Base-by-base conservation (phyloP, 2,888 invertebrate genomes). In the Lasioglossum pauxillum region DNA sequence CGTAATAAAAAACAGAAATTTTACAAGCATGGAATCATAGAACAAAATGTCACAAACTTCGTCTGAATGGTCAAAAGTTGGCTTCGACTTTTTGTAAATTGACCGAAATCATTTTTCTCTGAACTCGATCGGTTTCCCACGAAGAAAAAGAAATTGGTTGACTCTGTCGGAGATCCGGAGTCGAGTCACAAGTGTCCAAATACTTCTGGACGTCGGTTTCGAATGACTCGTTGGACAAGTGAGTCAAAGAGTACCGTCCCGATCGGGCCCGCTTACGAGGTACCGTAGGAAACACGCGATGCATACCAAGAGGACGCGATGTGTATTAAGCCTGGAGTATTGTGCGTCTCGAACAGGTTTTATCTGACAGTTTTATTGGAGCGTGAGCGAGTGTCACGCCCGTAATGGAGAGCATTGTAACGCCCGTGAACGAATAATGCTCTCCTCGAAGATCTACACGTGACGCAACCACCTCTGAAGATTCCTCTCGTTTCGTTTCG, bases 331-430 rank as follows among this genome's bases (percentile, higher is more conserved):
- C 73, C 82, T 57, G 31, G 83, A 82, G 91, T 87, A 89, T 91
- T 91, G 91, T 90, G 80, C 80, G 75, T 73, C 72, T 31, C 75
- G 84, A 90, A 87, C 90, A 91, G 87, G 90, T 90, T 91, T 90
- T 83, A 81, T 88, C 82, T 83, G 88, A 85, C 80, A 86, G 90
- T 92, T 92, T 92, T 92, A 91, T 90, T 89, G 87, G 89, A 90
- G 89, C 90, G 89, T 88, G 90, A 90, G 89, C 88, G 89, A 90
- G 90, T 91, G 91, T 90, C 92, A 92, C 90, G 92, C 90, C 83
- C 88, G 90, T 92, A 90, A 93, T 92, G 90, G 90, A 89, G 83
- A 71, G 88, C 85, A 91, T 93, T 92, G 92, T 93, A 87, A 86
- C 88, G 87, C 79, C 83, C 57, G 82, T 82, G 80, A 82, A 84